Conservation (phyloP, 2,888 invertebrate genomes). For the Linyphia triangularis region DNA sequence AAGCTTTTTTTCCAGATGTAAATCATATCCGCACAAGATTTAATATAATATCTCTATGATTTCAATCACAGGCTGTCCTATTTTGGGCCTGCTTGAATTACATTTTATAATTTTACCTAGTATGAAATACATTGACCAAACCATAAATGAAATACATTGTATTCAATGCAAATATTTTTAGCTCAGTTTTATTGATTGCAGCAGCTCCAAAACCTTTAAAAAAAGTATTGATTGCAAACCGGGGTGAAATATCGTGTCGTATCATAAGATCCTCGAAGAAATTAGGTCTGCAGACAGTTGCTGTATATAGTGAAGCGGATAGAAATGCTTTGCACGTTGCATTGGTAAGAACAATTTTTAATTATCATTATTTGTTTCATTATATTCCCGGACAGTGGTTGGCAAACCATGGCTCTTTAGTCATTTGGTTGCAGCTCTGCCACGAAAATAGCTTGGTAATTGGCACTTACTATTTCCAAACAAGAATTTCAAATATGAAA, state of each 20-base stretch:
- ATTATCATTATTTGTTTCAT: background rate
- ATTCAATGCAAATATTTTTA: background rate
- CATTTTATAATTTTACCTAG: background rate
- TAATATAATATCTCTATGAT: too few species aligned
- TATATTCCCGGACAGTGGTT: too few species aligned
- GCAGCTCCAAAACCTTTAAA: conserved; percentile 75
- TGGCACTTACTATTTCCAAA: too few species aligned
- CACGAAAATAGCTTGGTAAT: too few species aligned
- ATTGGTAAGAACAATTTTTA: conserved; percentile 82
- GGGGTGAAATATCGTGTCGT: conserved; percentile 80
- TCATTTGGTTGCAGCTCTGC: too few species aligned
- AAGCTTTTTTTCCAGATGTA: too few species aligned
- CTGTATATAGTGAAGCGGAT: conserved; percentile 97
- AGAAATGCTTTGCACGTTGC: conserved; percentile 86
- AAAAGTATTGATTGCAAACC: conserved; percentile 79
- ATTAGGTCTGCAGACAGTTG: conserved; percentile 88
- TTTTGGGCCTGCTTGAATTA: too few species aligned
- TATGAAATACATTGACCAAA: background rate
- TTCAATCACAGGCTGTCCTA: too few species aligned
- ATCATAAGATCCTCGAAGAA: conserved; percentile 77
- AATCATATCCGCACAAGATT: too few species aligned
- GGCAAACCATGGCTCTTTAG: too few species aligned
- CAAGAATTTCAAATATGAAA: too few species aligned
- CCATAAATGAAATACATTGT: background rate
- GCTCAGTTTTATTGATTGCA: background rate